Evolutionary conservation across 2,113 vertebrate genomes (phyloP).

Genomic region (Pogona vitticeps): DNA sequence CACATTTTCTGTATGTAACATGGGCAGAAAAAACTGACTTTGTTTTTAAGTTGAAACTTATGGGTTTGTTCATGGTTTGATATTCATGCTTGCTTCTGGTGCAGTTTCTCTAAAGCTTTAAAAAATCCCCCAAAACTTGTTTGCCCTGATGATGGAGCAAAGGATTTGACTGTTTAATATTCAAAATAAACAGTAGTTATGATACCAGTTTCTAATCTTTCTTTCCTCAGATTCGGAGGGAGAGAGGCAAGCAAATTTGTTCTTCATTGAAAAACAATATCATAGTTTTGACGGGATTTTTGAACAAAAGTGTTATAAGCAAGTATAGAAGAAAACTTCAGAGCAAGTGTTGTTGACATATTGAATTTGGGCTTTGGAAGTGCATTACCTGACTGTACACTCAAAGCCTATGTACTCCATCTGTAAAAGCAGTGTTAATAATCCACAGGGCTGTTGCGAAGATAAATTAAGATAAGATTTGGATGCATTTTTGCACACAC

Average conservation of each 20-base stretch:
- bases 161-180: not conserved
- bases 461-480: not conserved
- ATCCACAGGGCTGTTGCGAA: not conserved
- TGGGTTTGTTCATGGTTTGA: not conserved
- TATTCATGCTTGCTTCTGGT: too few relatives aligned
- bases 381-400: not conserved
- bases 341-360: not conserved
- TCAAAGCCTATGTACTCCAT: not conserved
- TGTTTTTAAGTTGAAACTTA: not conserved
- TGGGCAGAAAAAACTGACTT: not conserved
- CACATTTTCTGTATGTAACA: not conserved
- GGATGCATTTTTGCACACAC: not conserved
- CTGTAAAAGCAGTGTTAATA: not conserved
- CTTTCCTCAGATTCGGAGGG: not conserved
- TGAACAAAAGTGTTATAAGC: not conserved
- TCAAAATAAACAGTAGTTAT: not conserved
- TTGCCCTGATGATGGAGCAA: not conserved
- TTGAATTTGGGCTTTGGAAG: not conserved
- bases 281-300: not conserved
- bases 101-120: not conserved
- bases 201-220: not conserved
- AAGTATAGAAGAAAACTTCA: not conserved
- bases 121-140: not conserved
- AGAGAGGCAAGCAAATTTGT: not conserved
- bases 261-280: not conserved